Evolutionary conservation across 2,888 invertebrate species (phyloP).

Genomic region (Sinodicranocentrus sp.): DNA sequence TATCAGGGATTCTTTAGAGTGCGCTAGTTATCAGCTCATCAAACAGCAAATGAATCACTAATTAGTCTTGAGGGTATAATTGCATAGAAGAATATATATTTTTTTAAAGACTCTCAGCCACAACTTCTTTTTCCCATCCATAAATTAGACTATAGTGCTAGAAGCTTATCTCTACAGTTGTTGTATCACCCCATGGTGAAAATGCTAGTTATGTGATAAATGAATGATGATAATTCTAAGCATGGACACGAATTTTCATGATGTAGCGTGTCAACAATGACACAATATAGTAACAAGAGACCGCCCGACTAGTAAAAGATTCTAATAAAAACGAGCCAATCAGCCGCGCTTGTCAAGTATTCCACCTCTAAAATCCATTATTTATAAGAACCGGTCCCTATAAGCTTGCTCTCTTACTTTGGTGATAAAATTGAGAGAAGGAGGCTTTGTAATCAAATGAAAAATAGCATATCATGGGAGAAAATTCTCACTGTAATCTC

Average conservation of each 20-base stretch:
- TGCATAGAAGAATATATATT: conserved; percentile 50
- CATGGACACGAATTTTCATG: conserved; percentile 35
- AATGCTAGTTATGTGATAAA: conserved; percentile 23
- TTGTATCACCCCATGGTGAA: background rate
- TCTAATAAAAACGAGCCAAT: conserved; percentile 36
- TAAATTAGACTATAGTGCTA: background rate
- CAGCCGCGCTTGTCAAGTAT: background rate
- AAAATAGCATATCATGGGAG: no score
- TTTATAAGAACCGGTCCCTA: conserved; percentile 34
- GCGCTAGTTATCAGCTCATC: conserved; percentile 49
- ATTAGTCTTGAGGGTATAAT: conserved; percentile 71
- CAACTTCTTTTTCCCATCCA: no score
- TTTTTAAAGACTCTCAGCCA: no score
- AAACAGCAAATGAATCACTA: conserved; percentile 71
- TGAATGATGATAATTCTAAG: conserved; percentile 24
- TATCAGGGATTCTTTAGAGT: background rate
- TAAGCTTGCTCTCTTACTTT: background rate
- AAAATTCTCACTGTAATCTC: background rate
- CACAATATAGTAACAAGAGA: conserved; percentile 26
- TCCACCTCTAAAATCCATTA: conserved; percentile 22
- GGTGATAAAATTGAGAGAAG: background rate
- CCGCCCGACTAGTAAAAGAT: conserved; percentile 31
- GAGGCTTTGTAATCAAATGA: background rate
- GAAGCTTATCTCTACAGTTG: background rate
- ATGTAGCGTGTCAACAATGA: conserved; percentile 39